A percentile compares a stretch with the other conserved stretches of the same genome.
These are phyloP conservation scores for Syngnathoides biaculeatus DNA, from an alignment of 2,113 vertebrate genomes.

Conservation along the genomic window DNA sequence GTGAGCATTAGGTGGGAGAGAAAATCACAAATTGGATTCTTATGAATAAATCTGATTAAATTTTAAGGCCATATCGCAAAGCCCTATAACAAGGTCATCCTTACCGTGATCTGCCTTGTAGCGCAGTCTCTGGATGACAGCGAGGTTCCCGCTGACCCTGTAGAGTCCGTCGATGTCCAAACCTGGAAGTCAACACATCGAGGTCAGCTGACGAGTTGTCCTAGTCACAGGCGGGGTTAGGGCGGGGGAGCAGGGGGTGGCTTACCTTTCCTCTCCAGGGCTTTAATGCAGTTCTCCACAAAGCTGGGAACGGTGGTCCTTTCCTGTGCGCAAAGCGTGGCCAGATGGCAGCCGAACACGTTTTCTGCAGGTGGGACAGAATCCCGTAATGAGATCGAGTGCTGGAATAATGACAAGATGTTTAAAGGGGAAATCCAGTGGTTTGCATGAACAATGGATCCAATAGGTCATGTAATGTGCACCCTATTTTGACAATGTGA, in stretches of 20 bases:
- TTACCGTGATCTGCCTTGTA: conserved; percentile 90
- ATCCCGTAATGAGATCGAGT: not conserved
- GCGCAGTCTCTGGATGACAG: conserved; percentile 91
- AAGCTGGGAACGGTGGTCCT: conserved; percentile 79
- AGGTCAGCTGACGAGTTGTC: not conserved
- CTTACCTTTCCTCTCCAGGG: conserved; percentile 84
- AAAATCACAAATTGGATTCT: not conserved
- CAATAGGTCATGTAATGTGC: too few relatives aligned
- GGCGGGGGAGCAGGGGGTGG: not conserved
- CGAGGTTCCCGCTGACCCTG: conserved; percentile 91
- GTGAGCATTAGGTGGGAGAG: not conserved
- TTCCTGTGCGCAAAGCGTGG: conserved; percentile 80
- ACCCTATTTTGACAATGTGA: too few relatives aligned
- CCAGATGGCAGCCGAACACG: conserved; percentile 86
- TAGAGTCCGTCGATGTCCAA: conserved; percentile 91
- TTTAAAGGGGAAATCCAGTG: too few relatives aligned
- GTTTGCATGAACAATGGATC: too few relatives aligned
- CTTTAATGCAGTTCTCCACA: conserved; percentile 82
- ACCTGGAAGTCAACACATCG: conserved; percentile 58
- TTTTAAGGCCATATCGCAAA: too few relatives aligned
- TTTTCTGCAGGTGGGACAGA: conserved; percentile 75
- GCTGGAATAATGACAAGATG: too few relatives aligned
- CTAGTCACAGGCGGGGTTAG: too few relatives aligned
- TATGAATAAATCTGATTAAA: too few relatives aligned
- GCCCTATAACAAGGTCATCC: not conserved